Base-by-base conservation (phyloP, 2,888 invertebrate species). In the Drosophila paranaensis region DNA sequence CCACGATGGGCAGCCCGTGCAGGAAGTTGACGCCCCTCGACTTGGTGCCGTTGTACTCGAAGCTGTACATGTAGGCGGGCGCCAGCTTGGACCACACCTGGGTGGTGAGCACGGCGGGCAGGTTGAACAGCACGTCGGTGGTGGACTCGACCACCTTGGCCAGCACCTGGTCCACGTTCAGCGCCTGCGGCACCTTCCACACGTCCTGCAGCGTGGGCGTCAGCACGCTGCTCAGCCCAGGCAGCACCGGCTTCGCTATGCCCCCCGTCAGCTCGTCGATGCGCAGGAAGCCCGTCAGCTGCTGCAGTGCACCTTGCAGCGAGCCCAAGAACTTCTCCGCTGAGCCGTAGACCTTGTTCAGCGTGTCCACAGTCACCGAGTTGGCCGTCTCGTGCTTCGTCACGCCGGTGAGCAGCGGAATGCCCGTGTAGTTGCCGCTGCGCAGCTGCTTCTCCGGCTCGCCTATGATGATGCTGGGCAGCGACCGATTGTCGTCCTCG, bases 111-210 rank as follows among this genome's bases (percentile, higher is more conserved):
- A 95, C 96, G 1, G 96, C 96, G 2, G 97, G 97, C 58, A 96
- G 94, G 89, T 96, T 96, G 89, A 96, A 97, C 20, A 97, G 90
- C 0, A 96, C 96, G 89, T 97, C 96, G 30, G 95, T 96, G 94
- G 93, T 93, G 13, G 91, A 83, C 57, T 93, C 92, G 2, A 91
- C 87, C 6, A 93, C 92, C 77, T 93, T 93, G 3, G 84, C 71
- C 6, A 93, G 61, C 42, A 93, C 86, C 50, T 92, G 82, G 50
- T 87, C 85, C 10, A 91, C 60, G 63, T 85, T 87, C 0, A 92
- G 57, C 0, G 89, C 60, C n/a, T 89, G 81, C 0, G 93, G 91
- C 37, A 93, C 78, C 54, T 88, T 90, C 45, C 92, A 76, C 37
- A 92, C 78, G 37, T 93, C 91, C 65, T 89, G 81, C 43, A 93